Base-by-base conservation (phyloP, 2,888 invertebrate species). In the Ptychoptera albimana region DNA sequence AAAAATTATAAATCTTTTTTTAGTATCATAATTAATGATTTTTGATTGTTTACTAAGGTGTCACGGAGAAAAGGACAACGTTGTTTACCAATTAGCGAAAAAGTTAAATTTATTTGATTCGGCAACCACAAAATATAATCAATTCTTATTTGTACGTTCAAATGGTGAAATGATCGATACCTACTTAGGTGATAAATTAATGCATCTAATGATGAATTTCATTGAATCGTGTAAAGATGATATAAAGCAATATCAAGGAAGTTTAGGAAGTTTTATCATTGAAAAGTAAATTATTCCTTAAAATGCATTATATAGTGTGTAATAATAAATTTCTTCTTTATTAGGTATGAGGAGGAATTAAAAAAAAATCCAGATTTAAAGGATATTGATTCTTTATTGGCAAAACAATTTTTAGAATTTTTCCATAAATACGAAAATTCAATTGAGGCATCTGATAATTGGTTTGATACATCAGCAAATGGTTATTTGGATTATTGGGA, bases 391-490 rank as follows among this genome's bases (percentile, higher is more conserved):
- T 57, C 61, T 1, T 46, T 55, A 3, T 49, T 72, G 39, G 64
- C 71, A 0, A 60, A 63, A 6, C 67, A 70, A 12, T 72, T 75
- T 51, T 56, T 77, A 2, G 74, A 76, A 46, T 79, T 74, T 67
- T 74, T 71, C 49, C 71, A 74, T 48, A 74, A 64, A 47, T 61
- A 58, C 41, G 62, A 64, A 47, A 55, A 58, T 44, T 61, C 63
- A 1, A 53, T 63, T 57, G 71, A 82, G 63, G 73, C 79, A 43
- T 66, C 80, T 50, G 71, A 73, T 66, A 59, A 73, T 59, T 66
- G 85, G 75, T 66, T 72, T 64, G 69, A 78, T 37, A 73, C 82
- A 39, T 84, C 86, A 0, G 69, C 79, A 1, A 65, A 64, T 46
- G 77, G 78, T 0, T 64, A 77, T 35, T 59, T 69, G 2, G 74